phyloP scores from a whole-genome alignment of 2,888 invertebrate species.

The Electrophaes corylata region DNA sequence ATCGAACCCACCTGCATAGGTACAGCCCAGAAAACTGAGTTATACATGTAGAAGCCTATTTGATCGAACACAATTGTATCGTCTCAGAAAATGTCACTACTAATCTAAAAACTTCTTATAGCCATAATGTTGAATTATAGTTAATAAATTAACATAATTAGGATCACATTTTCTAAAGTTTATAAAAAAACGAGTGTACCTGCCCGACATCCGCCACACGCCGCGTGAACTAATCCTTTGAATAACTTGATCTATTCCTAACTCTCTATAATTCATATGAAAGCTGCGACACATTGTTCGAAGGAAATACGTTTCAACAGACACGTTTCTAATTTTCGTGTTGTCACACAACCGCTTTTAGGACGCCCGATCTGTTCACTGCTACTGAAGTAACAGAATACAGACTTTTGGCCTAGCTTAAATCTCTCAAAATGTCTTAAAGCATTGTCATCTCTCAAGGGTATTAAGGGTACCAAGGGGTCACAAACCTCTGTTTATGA shows the following conservation, averaged over 20 bases:
- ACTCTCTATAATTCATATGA: conserved; percentile 33
- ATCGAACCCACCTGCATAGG: too few relatives aligned
- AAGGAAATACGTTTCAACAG: conserved; percentile 50
- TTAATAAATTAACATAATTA: conserved; percentile 22
- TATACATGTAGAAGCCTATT: too few relatives aligned
- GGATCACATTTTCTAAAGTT: conserved; percentile 12
- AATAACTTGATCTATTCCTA: conserved; percentile 36
- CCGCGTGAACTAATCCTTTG: conserved; percentile 30
- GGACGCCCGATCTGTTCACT: conserved; percentile 35
- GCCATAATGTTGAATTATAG: too few relatives aligned
- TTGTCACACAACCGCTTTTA: conserved; percentile 57
- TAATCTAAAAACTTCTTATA: too few relatives aligned
- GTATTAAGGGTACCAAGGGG: too few relatives aligned
- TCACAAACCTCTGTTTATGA: too few relatives aligned
- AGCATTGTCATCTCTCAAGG: too few relatives aligned
- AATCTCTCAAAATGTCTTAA: too few relatives aligned
- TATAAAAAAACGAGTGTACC: conserved; percentile 20
- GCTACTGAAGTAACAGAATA: conserved; percentile 5
- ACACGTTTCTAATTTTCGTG: conserved; percentile 57
- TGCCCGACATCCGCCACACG: conserved; percentile 26
- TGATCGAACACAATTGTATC: too few relatives aligned
- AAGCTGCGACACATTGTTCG: conserved; percentile 37
- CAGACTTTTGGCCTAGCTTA: not conserved
- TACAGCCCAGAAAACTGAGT: too few relatives aligned
- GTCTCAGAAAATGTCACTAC: too few relatives aligned